These are phyloP conservation scores for Syngnathus acus DNA, from an alignment of 2,797 vertebrate species.

Conservation along the genomic window DNA sequence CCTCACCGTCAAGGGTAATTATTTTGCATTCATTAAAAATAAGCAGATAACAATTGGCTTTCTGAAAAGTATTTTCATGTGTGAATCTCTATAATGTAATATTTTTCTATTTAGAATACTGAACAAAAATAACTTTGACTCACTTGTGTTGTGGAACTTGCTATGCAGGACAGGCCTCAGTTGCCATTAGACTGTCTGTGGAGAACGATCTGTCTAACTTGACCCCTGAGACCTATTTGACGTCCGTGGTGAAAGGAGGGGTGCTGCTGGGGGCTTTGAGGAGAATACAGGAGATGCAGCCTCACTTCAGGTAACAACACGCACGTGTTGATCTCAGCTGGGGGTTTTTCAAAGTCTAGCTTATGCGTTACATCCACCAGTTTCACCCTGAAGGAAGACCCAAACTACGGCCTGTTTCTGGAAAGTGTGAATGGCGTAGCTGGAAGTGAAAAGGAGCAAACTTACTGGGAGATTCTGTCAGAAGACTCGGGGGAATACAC, in stretches of 20 bases:
- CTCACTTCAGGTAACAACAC: constrained; percentile 48
- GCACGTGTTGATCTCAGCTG: not conserved
- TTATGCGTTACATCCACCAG: constrained; percentile 21
- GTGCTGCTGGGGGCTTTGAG: constrained; percentile 58
- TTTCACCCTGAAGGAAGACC: constrained; percentile 52
- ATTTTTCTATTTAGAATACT: no score
- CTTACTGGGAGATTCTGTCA: constrained; percentile 65
- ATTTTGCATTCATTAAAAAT: not conserved
- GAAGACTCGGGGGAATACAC: constrained; percentile 36
- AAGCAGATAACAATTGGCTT: no score
- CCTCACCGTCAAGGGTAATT: constrained; percentile 35
- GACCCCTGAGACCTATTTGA: constrained; percentile 28
- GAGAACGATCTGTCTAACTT: constrained; percentile 39
- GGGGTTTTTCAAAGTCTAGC: not conserved
- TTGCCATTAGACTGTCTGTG: constrained; percentile 53
- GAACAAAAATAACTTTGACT: not conserved
- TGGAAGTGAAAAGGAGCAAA: constrained; percentile 37
- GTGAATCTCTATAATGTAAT: no score
- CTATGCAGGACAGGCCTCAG: constrained; percentile 9
- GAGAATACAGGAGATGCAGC: constrained; percentile 47
- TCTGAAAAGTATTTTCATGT: not conserved
- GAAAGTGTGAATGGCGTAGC: constrained; percentile 63
- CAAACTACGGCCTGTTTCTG: constrained; percentile 48
- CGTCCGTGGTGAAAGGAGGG: constrained; percentile 44
- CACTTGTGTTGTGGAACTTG: not conserved